A percentile compares a stretch with the other conserved stretches of the same genome.
Evolutionary conservation across 2,797 vertebrate species (phyloP).

Genomic region (Gallirallus australis): DNA sequence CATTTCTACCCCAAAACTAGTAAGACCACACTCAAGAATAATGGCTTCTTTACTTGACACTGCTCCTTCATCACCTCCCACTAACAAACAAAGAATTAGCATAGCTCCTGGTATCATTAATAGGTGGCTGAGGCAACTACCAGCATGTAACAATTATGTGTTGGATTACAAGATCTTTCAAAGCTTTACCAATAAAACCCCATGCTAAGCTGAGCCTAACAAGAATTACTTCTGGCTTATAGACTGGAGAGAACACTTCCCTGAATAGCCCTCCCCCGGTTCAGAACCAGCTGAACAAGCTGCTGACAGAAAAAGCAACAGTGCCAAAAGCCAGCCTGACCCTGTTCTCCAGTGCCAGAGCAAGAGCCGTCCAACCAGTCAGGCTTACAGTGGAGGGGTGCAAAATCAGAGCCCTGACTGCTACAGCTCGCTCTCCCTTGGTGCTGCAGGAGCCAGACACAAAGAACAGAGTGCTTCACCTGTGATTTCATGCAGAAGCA

Average conservation of each 20-base stretch:
- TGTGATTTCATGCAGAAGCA: not conserved
- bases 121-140: not conserved
- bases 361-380: not conserved
- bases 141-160: not conserved
- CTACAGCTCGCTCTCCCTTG: not conserved
- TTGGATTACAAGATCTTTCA: not conserved
- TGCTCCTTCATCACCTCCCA: not conserved
- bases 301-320: not conserved
- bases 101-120: not conserved
- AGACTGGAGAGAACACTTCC: not conserved
- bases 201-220: not conserved
- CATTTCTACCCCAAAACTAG: not conserved
- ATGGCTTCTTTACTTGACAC: not conserved
- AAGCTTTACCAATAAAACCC: not conserved
- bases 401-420: not conserved
- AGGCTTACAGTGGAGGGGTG: rapidly evolving
- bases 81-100: not conserved
- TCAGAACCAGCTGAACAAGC: not conserved
- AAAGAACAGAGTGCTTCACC: not conserved
- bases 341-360: not conserved
- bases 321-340: not conserved
- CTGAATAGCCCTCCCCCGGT: rapidly evolving
- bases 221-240: not conserved
- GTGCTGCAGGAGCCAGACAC: not conserved
- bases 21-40: not conserved